These are phyloP conservation scores for Donacobius atricapilla DNA, from an alignment of 2,113 vertebrate species.

Conservation along the genomic window DNA sequence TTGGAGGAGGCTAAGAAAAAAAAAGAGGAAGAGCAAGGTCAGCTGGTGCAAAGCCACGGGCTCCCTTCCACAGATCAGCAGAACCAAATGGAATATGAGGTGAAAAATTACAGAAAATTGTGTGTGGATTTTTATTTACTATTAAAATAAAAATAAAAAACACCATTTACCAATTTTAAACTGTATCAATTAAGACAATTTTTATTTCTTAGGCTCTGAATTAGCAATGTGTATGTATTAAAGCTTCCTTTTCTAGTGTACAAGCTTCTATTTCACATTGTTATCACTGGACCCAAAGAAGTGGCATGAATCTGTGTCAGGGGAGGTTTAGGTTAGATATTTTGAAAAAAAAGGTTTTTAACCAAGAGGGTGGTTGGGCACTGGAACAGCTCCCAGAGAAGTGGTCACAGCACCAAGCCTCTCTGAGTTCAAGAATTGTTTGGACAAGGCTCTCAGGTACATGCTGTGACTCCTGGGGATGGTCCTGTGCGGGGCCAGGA, in stretches of 20 bases:
- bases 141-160: neutral
- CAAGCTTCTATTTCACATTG: neutral
- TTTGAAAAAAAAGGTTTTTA: neutral
- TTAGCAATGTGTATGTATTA: neutral
- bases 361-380: neutral
- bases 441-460: neutral
- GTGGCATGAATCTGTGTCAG: neutral
- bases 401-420: neutral
- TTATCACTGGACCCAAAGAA: neutral
- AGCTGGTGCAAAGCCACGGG: neutral
- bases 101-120: neutral
- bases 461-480: neutral
- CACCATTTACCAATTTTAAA: neutral
- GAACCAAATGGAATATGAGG: slow-evolving; percentile 12
- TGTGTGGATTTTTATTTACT: neutral
- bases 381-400: neutral
- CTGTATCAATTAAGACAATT: neutral
- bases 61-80: neutral
- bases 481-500: neutral
- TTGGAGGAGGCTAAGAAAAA: slow-evolving; percentile 68
- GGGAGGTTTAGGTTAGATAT: neutral
- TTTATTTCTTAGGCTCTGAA: neutral
- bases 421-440: neutral
- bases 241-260: neutral
- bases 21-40: neutral